These are phyloP conservation scores for Martes martes DNA, from an alignment of 2,113 vertebrate species.

Conservation along the genomic window DNA sequence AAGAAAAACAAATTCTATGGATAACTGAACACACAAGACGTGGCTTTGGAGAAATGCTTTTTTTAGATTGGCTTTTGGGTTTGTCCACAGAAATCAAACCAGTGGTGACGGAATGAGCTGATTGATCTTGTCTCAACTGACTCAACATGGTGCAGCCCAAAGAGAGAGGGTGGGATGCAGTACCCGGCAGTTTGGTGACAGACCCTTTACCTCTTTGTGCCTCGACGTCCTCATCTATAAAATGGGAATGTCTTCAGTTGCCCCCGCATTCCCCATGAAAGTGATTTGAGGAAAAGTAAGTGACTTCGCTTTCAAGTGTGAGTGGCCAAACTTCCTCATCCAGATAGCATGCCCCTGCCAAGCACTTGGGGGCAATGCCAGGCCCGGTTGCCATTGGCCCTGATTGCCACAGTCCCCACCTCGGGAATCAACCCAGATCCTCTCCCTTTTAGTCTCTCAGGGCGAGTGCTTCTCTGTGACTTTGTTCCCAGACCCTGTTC, in stretches of 20 bases:
- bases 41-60: neutral
- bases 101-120: neutral
- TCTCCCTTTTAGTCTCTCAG: neutral
- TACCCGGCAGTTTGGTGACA: neutral
- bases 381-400: neutral
- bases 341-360: no score
- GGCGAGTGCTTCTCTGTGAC: neutral
- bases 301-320: neutral
- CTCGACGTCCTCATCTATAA: neutral
- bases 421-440: neutral
- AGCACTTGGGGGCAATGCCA: neutral
- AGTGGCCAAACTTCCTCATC: neutral
- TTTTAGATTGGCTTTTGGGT: neutral
- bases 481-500: neutral
- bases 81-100: neutral
- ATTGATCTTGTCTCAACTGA: neutral
- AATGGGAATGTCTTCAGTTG: neutral
- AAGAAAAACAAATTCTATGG: neutral
- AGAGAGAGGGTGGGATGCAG: neutral
- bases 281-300: neutral
- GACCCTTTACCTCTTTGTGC: neutral
- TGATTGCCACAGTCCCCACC: neutral
- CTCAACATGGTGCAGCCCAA: neutral
- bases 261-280: neutral
- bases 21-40: neutral